Percentiles rank a stretch among this genome's conserved stretches.
Evolutionary conservation across 92 coral and sea anemone species (phyloP).

Genomic region (Umimayanthus kanabou): DNA sequence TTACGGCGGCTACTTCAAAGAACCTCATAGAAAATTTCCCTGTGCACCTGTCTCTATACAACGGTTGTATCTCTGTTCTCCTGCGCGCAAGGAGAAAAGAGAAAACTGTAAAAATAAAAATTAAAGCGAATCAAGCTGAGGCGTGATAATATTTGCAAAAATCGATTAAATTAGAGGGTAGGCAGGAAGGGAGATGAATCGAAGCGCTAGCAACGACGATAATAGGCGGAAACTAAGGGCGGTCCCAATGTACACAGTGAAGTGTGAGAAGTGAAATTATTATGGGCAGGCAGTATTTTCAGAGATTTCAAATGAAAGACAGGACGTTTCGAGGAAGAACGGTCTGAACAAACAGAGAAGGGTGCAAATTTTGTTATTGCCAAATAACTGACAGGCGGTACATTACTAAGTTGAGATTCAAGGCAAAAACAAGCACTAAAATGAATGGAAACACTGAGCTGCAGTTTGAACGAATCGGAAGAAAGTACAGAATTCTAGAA

Average conservation of each 20-base stretch:
- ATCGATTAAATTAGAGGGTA: slow-evolving; percentile 32
- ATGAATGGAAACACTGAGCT: slow-evolving; percentile 33
- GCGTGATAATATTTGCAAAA: slow-evolving; percentile 42
- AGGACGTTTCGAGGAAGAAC: slow-evolving; percentile 34
- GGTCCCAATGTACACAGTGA: slow-evolving; percentile 23
- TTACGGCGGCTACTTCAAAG: slow-evolving; percentile 40
- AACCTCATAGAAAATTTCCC: neutral
- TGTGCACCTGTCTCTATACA: slow-evolving; percentile 32
- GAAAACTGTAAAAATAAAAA: slow-evolving; percentile 13
- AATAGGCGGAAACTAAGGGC: slow-evolving; percentile 47
- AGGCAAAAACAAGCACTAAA: neutral
- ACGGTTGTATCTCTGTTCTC: neutral
- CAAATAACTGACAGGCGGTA: slow-evolving; percentile 24
- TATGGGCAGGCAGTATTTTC: slow-evolving; percentile 34
- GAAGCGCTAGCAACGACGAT: slow-evolving; percentile 30
- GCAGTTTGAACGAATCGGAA: slow-evolving; percentile 37
- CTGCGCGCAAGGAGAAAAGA: slow-evolving; percentile 11
- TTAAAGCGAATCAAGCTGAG: slow-evolving; percentile 33
- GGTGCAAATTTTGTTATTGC: slow-evolving; percentile 41
- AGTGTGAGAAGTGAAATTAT: slow-evolving; percentile 35
- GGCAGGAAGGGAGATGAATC: slow-evolving; percentile 43
- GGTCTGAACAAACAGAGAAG: slow-evolving; percentile 40
- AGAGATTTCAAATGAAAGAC: slow-evolving; percentile 36
- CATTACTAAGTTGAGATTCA: neutral
- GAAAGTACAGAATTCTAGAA: slow-evolving; percentile 38